These are phyloP conservation scores for Littorina saxatilis DNA, from an alignment of 1,140 invertebrate species.

Conservation along the genomic window DNA sequence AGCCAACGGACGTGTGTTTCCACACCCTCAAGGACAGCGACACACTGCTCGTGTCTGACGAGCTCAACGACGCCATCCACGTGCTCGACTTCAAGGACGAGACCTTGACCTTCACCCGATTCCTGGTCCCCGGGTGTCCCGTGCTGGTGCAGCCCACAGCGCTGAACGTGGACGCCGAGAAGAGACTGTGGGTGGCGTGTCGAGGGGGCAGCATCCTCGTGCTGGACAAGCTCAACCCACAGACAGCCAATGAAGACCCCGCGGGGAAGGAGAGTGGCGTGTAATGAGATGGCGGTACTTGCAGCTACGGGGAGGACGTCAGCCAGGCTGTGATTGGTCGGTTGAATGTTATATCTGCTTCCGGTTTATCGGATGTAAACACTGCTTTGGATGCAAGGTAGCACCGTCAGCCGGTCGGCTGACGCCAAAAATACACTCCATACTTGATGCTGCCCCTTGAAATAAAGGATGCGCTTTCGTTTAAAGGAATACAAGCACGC, in stretches of 20 bases:
- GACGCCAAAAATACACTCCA: no score
- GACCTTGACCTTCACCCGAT: neutral
- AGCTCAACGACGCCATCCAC: slow-evolving; percentile 14
- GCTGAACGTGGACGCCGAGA: neutral
- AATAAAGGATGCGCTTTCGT: no score
- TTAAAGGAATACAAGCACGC: no score
- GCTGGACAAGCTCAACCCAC: neutral
- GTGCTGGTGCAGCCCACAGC: neutral
- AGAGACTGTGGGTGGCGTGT: slow-evolving; percentile 2
- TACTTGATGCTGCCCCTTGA: no score
- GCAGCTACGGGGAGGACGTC: neutral
- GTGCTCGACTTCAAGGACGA: neutral
- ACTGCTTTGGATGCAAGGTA: neutral
- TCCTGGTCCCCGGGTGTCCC: neutral
- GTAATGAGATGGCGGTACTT: neutral
- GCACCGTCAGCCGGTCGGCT: no score
- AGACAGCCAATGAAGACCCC: neutral
- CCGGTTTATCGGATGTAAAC: neutral
- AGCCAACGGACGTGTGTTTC: slow-evolving; percentile 13
- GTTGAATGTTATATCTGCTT: neutral
- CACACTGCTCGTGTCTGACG: neutral
- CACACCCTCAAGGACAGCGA: neutral
- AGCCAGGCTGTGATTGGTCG: neutral
- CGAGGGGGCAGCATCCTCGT: neutral
- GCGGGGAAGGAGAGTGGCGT: neutral